Conservation (phyloP, 2,888 invertebrate genomes). For the Eueremaeus valkanovi region DNA sequence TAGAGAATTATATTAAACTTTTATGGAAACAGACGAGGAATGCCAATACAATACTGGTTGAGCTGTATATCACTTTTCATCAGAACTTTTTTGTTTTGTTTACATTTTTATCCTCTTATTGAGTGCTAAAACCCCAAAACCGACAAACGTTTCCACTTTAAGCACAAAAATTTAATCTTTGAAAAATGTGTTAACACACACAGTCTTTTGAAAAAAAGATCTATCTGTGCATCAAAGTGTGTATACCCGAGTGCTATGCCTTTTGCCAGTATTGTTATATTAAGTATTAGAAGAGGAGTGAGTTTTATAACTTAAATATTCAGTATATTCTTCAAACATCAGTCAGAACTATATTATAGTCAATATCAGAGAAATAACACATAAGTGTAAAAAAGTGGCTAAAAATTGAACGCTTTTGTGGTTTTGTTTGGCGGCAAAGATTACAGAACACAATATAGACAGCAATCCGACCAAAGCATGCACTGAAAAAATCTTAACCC, state of each 20-base stretch:
- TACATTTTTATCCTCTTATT: neutral
- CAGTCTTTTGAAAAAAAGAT: neutral
- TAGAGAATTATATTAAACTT: neutral
- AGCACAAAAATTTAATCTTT: constrained; percentile 29
- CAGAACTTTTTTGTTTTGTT: neutral
- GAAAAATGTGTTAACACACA: constrained; percentile 2
- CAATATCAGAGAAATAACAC: no score
- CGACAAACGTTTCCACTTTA: neutral
- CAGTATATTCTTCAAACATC: no score
- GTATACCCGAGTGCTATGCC: neutral
- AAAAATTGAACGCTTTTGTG: constrained; percentile 8
- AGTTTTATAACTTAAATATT: no score
- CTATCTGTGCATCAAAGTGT: neutral
- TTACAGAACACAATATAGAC: constrained; percentile 1
- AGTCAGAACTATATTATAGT: no score
- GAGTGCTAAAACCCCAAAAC: neutral
- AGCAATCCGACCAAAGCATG: neutral
- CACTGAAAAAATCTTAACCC: neutral
- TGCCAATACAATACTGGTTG: neutral
- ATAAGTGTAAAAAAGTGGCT: no score
- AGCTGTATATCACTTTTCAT: neutral
- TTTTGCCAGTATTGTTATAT: neutral
- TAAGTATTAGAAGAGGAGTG: neutral
- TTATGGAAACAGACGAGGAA: neutral
- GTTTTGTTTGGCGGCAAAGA: neutral